These are phyloP conservation scores for Clivina fossor DNA, from an alignment of 2,888 invertebrate genomes.

Conservation along the genomic window DNA sequence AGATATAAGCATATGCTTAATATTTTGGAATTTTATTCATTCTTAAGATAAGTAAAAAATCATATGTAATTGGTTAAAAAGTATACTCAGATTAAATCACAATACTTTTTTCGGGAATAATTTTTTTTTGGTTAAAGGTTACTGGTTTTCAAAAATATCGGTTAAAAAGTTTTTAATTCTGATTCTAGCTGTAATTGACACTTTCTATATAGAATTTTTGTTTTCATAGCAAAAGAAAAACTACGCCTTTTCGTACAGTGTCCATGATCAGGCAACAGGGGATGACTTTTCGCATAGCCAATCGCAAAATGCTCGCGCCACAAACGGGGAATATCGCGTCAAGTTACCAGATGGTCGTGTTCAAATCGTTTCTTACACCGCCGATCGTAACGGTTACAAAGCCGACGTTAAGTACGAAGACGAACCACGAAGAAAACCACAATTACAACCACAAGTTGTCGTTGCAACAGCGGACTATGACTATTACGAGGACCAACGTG, in stretches of 20 bases:
- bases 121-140: no score
- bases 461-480: background rate
- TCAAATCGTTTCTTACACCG: conserved; percentile 60
- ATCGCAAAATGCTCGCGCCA: conserved; percentile 62
- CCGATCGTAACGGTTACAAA: conserved; percentile 67
- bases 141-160: no score
- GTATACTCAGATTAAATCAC: no score
- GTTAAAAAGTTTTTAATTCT: background rate
- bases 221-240: conserved; percentile 50
- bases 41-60: no score
- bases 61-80: no score
- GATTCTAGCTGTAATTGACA: background rate
- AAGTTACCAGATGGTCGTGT: conserved; percentile 67
- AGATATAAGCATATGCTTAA: no score
- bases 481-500: background rate
- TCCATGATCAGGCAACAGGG: conserved; percentile 63
- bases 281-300: conserved; percentile 70
- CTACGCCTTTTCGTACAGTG: conserved; percentile 68
- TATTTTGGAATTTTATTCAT: no score
- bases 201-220: background rate
- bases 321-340: conserved; percentile 69
- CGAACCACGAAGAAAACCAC: conserved; percentile 7
- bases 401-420: conserved; percentile 64
- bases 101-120: no score
- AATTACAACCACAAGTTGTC: background rate